phyloP scores from a whole-genome alignment of 2,113 vertebrate genomes.

The Rattus norvegicus region GRCr8 NC_086023.1:66632501-66633000 shows the following conservation, averaged over 20 bases:
- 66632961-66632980: background rate
- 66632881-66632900: background rate
- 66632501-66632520: background rate
- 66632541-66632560: background rate
- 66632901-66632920: background rate
- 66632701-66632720: background rate
- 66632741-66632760: background rate
- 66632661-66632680: no score
- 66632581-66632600: background rate
- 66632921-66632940: background rate
- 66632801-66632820: background rate
- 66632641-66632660: no score
- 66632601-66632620: background rate
- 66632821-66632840: background rate
- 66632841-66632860: no score
- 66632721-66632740: background rate
- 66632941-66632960: background rate
- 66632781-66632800: background rate
- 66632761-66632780: background rate
- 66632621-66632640: background rate
- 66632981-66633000: background rate
- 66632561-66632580: background rate
- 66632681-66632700: background rate
- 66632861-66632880: background rate
- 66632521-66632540: background rate